Base-by-base conservation (phyloP, 2,888 invertebrate genomes). In the Endomychus coccineus region DNA sequence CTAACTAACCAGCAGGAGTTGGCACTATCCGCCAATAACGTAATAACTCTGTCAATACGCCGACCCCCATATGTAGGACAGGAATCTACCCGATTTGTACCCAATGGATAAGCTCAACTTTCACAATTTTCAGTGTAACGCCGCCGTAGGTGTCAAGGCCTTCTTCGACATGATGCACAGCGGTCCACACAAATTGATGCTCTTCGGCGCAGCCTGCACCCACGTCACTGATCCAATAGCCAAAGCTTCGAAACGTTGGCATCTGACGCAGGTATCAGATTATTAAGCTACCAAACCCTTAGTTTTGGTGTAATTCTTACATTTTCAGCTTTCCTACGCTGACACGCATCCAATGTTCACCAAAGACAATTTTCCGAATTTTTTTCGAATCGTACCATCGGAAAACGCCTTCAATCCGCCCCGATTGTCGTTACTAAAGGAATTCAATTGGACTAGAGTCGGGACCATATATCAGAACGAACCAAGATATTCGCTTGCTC, bases 291-390 rank as follows among this genome's bases (percentile, higher is more conserved):
- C 30, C 3, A 4, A 15, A 9, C 15, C 11, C n/a, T 22, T 38
- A 31, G 25, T 46, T n/a, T n/a, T n/a, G n/a, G n/a, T n/a, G n/a
- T n/a, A n/a, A n/a, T n/a, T n/a, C n/a, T n/a, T n/a, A n/a, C n/a
- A n/a, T n/a, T 68, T 67, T 13, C 73, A 91, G 84, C 70, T 96
- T 5, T 94, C 95, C 9, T 96, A 95, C 66, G 95, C 94, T 3
- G 96, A 97, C 66, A 96, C 94, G 3, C 94, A 96, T 68, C 96
- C 96, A 1, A 91, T 94, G 86, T 91, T 95, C 68, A 89, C 89
- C 4, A 84, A 81, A 58, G 83, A 87, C 56, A 87, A 87, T 49
- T 96, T 92, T 64, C 94, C 94, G 5, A 92, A 95, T 66, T 94
- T 96, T 73, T 96, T 92, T 70, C 81, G 96, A 31, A 89, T 95